A percentile compares a stretch with the other conserved stretches of the same genome.
phyloP scores from a whole-genome alignment of 92 coral and sea anemone species.

The Porites rus region DNA sequence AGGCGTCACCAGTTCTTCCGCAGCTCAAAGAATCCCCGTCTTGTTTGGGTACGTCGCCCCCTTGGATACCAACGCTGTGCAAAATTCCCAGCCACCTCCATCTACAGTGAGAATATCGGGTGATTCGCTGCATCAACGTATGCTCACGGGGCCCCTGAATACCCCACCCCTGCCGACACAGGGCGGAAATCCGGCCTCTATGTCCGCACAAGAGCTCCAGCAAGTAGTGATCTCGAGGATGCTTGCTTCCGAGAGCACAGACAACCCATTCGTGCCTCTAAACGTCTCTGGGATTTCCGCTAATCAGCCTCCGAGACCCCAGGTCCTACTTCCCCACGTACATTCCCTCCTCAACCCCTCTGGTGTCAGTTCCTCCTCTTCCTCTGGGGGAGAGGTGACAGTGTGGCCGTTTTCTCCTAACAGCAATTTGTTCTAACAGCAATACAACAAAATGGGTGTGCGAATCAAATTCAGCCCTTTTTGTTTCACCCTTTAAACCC shows the following conservation, averaged over 20 bases:
- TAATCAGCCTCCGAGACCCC: slow-evolving; percentile 29
- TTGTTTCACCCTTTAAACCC: too few relatives aligned
- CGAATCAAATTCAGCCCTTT: neutral
- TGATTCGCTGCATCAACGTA: neutral
- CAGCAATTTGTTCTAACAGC: slow-evolving; percentile 15
- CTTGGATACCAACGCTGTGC: slow-evolving; percentile 6
- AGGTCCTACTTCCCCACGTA: slow-evolving; percentile 44
- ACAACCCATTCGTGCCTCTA: slow-evolving; percentile 37
- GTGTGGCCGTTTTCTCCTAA: slow-evolving; percentile 43
- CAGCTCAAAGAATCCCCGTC: slow-evolving; percentile 17
- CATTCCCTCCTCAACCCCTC: slow-evolving; percentile 44
- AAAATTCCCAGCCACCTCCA: neutral
- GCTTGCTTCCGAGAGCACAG: slow-evolving; percentile 30
- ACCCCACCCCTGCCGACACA: slow-evolving; percentile 4
- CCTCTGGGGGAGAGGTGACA: slow-evolving; percentile 34
- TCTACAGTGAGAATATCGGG: neutral
- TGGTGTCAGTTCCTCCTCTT: slow-evolving; percentile 21
- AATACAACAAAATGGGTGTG: neutral
- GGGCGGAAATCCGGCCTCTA: neutral
- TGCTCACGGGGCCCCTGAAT: neutral
- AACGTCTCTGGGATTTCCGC: neutral
- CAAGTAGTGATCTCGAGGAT: slow-evolving; percentile 42
- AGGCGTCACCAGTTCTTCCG: slow-evolving; percentile 20
- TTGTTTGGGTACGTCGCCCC: slow-evolving; percentile 31
- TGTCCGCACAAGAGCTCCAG: slow-evolving; percentile 44